Percentiles rank a stretch among this genome's conserved stretches.
Conservation (phyloP, 2,113 vertebrate genomes). For the Protobothrops mucrosquamatus region DNA sequence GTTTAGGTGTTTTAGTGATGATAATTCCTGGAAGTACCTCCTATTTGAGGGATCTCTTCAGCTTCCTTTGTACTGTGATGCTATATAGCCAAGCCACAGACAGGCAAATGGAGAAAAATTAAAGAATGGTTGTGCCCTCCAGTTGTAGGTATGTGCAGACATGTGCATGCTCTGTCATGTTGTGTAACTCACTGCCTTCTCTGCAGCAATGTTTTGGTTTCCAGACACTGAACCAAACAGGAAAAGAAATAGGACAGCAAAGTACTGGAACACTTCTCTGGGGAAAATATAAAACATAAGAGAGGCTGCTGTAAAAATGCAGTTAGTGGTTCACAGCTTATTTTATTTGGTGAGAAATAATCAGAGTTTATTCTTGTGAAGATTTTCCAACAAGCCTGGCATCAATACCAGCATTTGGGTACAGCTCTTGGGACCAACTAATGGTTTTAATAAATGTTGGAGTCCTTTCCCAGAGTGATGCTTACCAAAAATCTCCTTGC, state of each 20-base stretch:
- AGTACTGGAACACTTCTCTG: not conserved
- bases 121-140: not conserved
- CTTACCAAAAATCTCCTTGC: not conserved
- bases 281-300: conserved; percentile 46
- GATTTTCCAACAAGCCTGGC: not conserved
- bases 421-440: no score
- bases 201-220: not conserved
- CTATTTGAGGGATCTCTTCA: not conserved
- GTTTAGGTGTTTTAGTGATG: not conserved
- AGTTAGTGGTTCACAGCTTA: conserved; percentile 2
- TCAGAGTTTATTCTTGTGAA: not conserved
- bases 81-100: not conserved
- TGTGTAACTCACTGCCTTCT: not conserved
- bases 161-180: not conserved
- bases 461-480: not conserved
- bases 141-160: not conserved
- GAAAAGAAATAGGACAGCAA: not conserved
- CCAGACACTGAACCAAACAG: conserved; percentile 3
- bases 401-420: not conserved
- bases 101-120: conserved; percentile 17
- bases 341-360: conserved; percentile 3
- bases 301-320: conserved; percentile 4
- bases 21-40: not conserved
- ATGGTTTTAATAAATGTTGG: not conserved
- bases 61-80: not conserved